Conservation (phyloP, 1,140 invertebrate genomes). For the Drosophila nigrodunni region DNA sequence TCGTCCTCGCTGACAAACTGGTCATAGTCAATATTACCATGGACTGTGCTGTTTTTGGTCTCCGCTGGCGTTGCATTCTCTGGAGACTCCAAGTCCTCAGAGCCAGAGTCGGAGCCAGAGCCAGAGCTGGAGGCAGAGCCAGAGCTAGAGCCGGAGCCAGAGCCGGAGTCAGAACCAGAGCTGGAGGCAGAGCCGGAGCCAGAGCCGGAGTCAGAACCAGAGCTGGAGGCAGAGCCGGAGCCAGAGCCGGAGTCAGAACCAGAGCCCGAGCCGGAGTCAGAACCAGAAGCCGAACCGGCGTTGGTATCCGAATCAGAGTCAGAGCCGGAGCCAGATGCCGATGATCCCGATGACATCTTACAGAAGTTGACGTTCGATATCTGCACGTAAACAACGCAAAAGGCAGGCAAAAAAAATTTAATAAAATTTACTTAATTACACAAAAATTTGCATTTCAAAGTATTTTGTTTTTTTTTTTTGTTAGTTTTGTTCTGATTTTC, state of each 20-base stretch:
- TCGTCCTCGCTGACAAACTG: not conserved
- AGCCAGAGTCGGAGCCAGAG: not conserved
- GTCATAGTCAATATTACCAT: not conserved
- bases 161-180: not conserved
- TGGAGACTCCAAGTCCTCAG: not conserved
- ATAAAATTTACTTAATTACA: not conserved
- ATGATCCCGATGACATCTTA: not conserved
- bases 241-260: not conserved
- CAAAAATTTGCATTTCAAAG: not conserved
- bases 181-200: not conserved
- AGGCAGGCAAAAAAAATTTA: not conserved
- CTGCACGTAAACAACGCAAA: not conserved
- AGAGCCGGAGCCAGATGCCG: not conserved
- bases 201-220: not conserved
- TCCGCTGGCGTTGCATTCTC: not conserved
- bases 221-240: not conserved
- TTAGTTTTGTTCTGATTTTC: no score
- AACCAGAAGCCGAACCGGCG: not conserved
- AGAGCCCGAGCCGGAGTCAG: not conserved
- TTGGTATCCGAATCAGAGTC: not conserved
- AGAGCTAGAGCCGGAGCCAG: no score
- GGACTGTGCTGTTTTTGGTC: not conserved
- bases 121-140: no score
- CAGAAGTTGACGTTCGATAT: not conserved
- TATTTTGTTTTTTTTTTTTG: not conserved